Evolutionary conservation across 2,797 vertebrate species (phyloP).

Genomic region (Benthosema pterotum): DNA sequence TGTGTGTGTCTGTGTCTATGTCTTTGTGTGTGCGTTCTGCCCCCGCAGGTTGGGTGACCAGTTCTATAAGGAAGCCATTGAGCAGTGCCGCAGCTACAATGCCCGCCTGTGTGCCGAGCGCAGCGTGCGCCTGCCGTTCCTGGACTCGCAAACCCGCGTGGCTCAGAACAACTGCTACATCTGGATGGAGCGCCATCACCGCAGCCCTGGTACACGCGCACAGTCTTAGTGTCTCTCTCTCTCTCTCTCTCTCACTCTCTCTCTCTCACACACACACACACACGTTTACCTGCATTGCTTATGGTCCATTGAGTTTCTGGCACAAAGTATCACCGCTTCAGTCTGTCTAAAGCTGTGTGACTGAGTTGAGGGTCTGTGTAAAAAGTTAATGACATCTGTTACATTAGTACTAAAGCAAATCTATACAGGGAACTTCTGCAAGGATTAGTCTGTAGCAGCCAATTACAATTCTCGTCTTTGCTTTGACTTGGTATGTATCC

Average conservation of each 20-base stretch:
- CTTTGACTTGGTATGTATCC: too few relatives aligned
- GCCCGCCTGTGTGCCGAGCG: constrained; percentile 93
- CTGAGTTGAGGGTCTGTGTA: too few relatives aligned
- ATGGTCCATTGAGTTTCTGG: constrained; percentile 4
- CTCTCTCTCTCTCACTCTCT: too few relatives aligned
- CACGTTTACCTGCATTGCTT: not conserved
- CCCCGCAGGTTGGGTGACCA: constrained; percentile 91
- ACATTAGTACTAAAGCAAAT: too few relatives aligned
- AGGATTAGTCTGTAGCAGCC: too few relatives aligned
- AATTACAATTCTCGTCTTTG: too few relatives aligned
- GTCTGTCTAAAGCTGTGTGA: constrained; percentile 21
- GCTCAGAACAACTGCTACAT: constrained; percentile 99
- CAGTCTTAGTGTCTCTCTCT: too few relatives aligned
- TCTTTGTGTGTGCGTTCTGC: constrained; percentile 26
- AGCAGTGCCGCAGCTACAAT: constrained; percentile 97
- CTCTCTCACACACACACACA: not conserved
- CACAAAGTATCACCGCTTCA: not conserved
- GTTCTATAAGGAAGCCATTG: constrained; percentile 97
- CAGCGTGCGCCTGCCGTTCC: constrained; percentile 93
- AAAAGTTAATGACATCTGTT: too few relatives aligned
- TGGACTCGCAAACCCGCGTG: constrained; percentile 95
- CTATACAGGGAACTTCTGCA: too few relatives aligned
- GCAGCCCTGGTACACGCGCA: constrained; percentile 87
- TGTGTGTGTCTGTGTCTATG: constrained; percentile 38
- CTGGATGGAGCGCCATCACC: constrained; percentile 98